These are phyloP conservation scores for Todiramphus saurophagus DNA, from an alignment of 2,113 vertebrate species.

Conservation along the genomic window DNA sequence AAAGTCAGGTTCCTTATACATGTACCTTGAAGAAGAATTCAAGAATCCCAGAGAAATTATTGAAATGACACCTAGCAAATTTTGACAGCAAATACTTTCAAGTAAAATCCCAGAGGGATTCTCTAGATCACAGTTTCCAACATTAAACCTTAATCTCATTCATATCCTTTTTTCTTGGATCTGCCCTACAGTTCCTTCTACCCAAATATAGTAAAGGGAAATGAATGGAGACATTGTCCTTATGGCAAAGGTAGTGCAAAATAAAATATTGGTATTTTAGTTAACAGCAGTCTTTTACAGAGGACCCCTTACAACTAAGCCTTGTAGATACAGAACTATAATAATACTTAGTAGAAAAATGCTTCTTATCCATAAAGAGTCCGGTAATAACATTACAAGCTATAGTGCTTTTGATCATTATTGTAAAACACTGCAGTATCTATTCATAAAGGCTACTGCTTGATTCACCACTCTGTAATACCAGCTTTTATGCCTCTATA, in stretches of 20 bases:
- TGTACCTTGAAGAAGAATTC: not conserved
- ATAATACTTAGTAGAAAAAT: constrained; percentile 29
- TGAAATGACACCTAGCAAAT: not conserved
- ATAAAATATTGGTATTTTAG: not conserved
- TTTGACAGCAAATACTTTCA: not conserved
- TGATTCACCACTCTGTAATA: constrained; percentile 5
- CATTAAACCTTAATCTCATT: not conserved
- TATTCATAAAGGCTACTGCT: constrained; percentile 4
- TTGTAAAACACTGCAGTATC: not conserved
- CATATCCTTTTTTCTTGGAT: not conserved
- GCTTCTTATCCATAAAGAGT: not conserved
- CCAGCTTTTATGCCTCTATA: constrained; percentile 23
- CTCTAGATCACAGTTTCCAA: not conserved
- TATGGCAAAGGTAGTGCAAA: not conserved
- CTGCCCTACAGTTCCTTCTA: not conserved
- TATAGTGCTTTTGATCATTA: constrained; percentile 37
- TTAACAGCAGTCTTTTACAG: not conserved
- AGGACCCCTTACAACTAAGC: not conserved
- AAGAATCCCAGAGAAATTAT: not conserved
- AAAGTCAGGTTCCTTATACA: not conserved
- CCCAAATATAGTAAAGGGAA: not conserved
- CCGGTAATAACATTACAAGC: not conserved
- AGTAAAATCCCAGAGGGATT: not conserved
- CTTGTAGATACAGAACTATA: not conserved
- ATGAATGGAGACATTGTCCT: not conserved